These are phyloP conservation scores for Polydrusus pterygomalis DNA, from an alignment of 2,888 invertebrate species.

Conservation along the genomic window DNA sequence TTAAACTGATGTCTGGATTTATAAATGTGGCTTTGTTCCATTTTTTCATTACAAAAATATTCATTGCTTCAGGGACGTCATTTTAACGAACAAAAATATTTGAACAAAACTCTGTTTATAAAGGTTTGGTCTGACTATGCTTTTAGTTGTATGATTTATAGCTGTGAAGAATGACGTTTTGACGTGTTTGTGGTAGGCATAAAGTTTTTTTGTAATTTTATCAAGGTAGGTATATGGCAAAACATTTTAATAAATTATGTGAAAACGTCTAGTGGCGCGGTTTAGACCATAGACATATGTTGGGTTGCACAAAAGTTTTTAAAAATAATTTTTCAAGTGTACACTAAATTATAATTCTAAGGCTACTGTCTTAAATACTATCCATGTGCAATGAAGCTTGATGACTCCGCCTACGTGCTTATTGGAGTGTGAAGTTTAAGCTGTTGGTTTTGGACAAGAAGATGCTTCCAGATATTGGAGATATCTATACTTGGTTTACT, in stretches of 20 bases:
- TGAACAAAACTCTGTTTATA: slow-evolving; percentile 12
- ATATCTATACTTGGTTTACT: too few relatives aligned
- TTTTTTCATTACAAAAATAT: slow-evolving; percentile 1
- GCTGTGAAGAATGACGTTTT: background rate
- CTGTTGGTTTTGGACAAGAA: too few relatives aligned
- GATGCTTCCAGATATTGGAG: too few relatives aligned
- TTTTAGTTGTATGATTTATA: slow-evolving; percentile 14
- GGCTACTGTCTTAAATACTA: too few relatives aligned
- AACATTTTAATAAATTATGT: background rate
- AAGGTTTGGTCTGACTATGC: slow-evolving; percentile 7
- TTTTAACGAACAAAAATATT: slow-evolving; percentile 3
- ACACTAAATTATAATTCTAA: too few relatives aligned
- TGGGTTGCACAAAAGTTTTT: too few relatives aligned
- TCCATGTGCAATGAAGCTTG: too few relatives aligned
- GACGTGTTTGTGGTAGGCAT: background rate
- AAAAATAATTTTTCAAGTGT: too few relatives aligned
- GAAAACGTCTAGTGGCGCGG: too few relatives aligned
- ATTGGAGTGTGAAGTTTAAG: too few relatives aligned
- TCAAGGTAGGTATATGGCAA: background rate
- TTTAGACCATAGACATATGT: too few relatives aligned
- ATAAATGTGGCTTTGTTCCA: background rate
- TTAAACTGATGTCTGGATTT: background rate
- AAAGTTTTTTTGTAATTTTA: background rate
- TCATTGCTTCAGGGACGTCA: background rate
- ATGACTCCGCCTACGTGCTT: too few relatives aligned